phyloP scores from a whole-genome alignment of 2,797 vertebrate species.

The Myoxocephalus aenaeus region DNA sequence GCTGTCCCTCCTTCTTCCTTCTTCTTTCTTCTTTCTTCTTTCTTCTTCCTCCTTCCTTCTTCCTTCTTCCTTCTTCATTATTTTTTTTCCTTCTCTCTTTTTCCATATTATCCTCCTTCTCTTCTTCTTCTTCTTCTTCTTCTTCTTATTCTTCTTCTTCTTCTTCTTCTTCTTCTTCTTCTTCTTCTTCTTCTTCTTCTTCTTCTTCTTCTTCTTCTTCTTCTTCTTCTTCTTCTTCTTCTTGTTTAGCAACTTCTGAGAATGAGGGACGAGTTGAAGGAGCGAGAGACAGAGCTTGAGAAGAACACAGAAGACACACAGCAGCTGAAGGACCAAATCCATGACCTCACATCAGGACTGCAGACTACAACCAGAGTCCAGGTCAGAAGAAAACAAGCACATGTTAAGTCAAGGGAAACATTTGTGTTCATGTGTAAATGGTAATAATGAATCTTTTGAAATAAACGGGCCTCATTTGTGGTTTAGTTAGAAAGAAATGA shows the following conservation, averaged over 20 bases:
- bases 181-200: constrained; percentile 20
- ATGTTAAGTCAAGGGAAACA: neutral
- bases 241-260: constrained; percentile 86
- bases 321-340: constrained; percentile 84
- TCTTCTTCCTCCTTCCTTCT: neutral
- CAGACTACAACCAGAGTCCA: constrained; percentile 44
- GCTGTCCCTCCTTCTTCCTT: neutral
- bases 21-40: constrained; percentile 1
- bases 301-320: constrained; percentile 86
- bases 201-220: neutral
- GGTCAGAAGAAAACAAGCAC: constrained; percentile 13
- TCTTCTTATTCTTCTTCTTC: constrained; percentile 1
- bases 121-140: constrained; percentile 17
- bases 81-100: constrained; percentile 25
- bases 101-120: neutral
- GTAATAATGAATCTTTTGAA: constrained; percentile 1
- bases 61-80: neutral
- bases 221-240: constrained; percentile 22
- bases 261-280: constrained; percentile 87
- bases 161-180: constrained; percentile 11
- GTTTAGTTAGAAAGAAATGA: constrained; percentile 40
- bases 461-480: constrained; percentile 32
- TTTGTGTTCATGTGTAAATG: neutral
- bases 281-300: constrained; percentile 85
- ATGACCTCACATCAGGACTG: constrained; percentile 85